Percentiles rank a stretch among this genome's conserved stretches.
These are phyloP conservation scores for Sebastes reedi DNA, from an alignment of 2,797 vertebrate genomes.

Conservation along the genomic window DNA sequence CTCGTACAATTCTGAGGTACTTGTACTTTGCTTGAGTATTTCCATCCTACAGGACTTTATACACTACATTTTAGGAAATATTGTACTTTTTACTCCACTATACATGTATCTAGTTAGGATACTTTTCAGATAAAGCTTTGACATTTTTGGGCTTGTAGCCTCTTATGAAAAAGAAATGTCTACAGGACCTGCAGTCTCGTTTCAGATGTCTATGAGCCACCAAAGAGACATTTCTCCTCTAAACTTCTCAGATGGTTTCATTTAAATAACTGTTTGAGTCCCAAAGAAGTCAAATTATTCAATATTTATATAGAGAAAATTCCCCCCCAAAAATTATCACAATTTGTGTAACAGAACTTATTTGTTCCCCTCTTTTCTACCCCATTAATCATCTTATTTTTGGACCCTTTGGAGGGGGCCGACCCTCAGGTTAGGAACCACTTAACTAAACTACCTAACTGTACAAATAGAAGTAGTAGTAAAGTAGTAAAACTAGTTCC, in stretches of 20 bases:
- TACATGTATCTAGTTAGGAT: background rate
- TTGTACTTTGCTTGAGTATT: background rate
- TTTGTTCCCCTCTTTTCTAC: background rate
- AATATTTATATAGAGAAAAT: background rate
- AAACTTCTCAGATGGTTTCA: background rate
- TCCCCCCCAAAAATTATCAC: background rate
- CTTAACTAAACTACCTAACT: background rate
- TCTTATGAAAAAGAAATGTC: background rate
- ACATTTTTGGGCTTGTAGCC: background rate
- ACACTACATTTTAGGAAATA: background rate
- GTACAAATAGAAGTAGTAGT: background rate
- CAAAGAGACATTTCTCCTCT: background rate
- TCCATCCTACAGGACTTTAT: background rate
- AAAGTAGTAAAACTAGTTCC: background rate
- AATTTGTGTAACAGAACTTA: background rate
- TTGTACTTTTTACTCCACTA: background rate
- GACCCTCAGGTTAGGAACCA: background rate
- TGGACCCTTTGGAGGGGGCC: background rate
- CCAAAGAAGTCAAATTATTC: background rate
- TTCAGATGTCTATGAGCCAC: background rate
- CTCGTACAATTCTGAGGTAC: background rate
- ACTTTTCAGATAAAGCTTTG: background rate
- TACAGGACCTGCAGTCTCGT: background rate
- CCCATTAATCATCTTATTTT: background rate
- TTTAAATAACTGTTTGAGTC: background rate